These are phyloP conservation scores for Danio kyathit DNA, from an alignment of 2,797 vertebrate genomes.

Conservation along the genomic window DNA sequence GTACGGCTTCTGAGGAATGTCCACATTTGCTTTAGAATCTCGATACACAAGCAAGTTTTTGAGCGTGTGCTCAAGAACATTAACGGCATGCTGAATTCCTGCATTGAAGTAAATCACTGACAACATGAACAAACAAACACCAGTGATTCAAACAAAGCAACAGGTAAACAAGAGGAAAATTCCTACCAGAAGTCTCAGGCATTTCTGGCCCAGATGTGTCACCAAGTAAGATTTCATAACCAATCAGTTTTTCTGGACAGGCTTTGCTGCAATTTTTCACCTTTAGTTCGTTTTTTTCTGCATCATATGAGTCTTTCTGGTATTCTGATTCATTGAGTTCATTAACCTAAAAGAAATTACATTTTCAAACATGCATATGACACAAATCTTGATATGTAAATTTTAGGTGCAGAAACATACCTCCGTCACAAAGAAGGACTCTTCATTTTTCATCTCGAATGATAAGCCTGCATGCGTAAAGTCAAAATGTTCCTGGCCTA, in stretches of 20 bases:
- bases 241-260: constrained; percentile 65
- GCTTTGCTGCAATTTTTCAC: constrained; percentile 40
- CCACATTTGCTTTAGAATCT: constrained; percentile 76
- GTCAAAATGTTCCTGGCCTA: constrained; percentile 28
- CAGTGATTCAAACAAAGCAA: constrained; percentile 8
- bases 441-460: constrained; percentile 51
- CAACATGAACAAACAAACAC: constrained; percentile 26
- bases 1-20: constrained; percentile 73
- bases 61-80: constrained; percentile 78
- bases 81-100: constrained; percentile 87
- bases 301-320: constrained; percentile 35
- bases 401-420: constrained; percentile 64
- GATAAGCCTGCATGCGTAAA: neutral
- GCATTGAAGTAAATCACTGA: constrained; percentile 11
- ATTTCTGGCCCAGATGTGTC: constrained; percentile 70
- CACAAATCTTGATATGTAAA: neutral
- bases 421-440: constrained; percentile 87
- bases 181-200: constrained; percentile 77
- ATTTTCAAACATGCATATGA: neutral
- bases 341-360: constrained; percentile 68
- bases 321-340: constrained; percentile 53
- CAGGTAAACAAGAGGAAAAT: neutral
- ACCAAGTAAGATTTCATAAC: constrained; percentile 74
- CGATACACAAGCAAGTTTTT: constrained; percentile 78
- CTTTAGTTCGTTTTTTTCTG: constrained; percentile 41